These are phyloP conservation scores for Trachythela sp. DNA, from an alignment of 64 coral and sea anemone species.

Conservation along the genomic window DNA sequence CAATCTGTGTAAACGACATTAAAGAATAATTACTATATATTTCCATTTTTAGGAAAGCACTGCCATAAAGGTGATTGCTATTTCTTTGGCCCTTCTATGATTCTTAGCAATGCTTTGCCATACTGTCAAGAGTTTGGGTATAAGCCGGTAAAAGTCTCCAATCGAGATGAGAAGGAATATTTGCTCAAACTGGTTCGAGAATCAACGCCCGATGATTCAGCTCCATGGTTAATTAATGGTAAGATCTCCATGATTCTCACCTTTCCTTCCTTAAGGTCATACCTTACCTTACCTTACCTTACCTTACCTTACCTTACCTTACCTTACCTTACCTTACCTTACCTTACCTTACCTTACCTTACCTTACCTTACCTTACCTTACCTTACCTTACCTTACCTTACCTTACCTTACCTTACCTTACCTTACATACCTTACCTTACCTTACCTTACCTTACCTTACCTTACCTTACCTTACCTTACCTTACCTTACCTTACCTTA, in stretches of 20 bases:
- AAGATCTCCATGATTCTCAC: not conserved
- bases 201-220: too few relatives aligned
- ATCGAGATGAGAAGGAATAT: too few relatives aligned
- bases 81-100: too few relatives aligned
- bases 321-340: not conserved
- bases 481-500: not conserved
- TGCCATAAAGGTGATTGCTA: too few relatives aligned
- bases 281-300: not conserved
- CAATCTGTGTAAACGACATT: not conserved
- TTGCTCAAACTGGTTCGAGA: too few relatives aligned
- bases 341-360: not conserved
- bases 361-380: not conserved
- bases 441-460: not conserved
- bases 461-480: not conserved
- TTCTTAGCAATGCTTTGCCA: too few relatives aligned
- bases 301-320: not conserved
- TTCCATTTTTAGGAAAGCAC: too few relatives aligned
- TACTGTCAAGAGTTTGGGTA: too few relatives aligned
- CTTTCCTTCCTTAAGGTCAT: not conserved
- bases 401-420: not conserved
- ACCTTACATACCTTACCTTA: not conserved
- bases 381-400: not conserved
- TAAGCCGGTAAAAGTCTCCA: too few relatives aligned
- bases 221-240: too few relatives aligned
- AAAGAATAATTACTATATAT: too few relatives aligned